Conservation (phyloP, 1,140 invertebrate genomes). For the Meteorus sp. region DNA sequence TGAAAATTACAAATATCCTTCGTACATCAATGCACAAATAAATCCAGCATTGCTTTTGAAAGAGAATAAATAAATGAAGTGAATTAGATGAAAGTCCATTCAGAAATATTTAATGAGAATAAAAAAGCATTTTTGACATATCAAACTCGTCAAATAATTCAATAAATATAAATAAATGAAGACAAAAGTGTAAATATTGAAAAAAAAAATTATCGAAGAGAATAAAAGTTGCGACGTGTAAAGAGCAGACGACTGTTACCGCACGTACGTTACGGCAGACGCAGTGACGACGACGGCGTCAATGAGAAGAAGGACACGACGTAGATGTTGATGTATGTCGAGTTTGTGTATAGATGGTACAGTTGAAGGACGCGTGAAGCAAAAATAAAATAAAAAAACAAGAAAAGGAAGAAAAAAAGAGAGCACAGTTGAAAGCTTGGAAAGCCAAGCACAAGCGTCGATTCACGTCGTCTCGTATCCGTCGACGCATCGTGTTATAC, state of each 20-base stretch:
- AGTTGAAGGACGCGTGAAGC: no score
- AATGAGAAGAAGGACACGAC: not conserved
- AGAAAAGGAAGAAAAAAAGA: slow-evolving; percentile 20
- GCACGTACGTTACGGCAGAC: slow-evolving; percentile 5
- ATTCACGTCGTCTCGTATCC: slow-evolving; percentile 27
- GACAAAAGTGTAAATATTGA: not conserved
- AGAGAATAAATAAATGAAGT: no score
- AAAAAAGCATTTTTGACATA: no score
- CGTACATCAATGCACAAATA: no score
- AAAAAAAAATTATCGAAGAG: no score
- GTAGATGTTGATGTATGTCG: slow-evolving; percentile 1
- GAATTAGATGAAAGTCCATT: no score
- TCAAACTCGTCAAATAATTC: not conserved
- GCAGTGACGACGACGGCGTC: slow-evolving; percentile 11
- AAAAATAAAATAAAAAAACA: not conserved
- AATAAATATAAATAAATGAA: slow-evolving; percentile 4
- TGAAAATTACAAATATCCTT: no score
- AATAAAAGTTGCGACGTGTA: slow-evolving; percentile 22
- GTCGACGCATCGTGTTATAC: slow-evolving; percentile 20
- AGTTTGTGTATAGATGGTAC: no score
- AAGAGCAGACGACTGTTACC: slow-evolving; percentile 21
- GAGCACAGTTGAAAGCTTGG: slow-evolving; percentile 20
- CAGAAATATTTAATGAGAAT: no score
- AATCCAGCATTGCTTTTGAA: no score
- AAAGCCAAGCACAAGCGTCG: slow-evolving; percentile 21